These are phyloP conservation scores for Acrocephalus kingi DNA, from an alignment of 2,113 vertebrate species.

Conservation along the genomic window DNA sequence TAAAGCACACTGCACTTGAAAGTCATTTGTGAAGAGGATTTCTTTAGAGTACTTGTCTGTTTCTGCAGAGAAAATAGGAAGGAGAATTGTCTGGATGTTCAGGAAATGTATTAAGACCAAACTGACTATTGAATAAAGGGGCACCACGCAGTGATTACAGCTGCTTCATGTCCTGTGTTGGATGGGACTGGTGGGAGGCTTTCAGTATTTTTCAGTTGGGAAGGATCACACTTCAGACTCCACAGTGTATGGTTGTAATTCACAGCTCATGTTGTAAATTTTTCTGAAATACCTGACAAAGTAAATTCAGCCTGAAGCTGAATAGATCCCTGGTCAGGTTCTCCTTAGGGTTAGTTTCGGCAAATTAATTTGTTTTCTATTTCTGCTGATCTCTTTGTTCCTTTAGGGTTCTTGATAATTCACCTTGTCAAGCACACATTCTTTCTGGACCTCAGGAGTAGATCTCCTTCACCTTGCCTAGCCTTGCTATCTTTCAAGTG, in stretches of 20 bases:
- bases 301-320: background rate
- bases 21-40: background rate
- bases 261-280: background rate
- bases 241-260: background rate
- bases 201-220: rapidly evolving
- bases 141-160: rapidly evolving
- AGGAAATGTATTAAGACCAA: background rate
- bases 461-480: background rate
- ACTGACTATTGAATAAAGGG: background rate
- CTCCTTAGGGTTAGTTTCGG: background rate
- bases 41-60: background rate
- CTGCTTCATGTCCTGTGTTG: background rate
- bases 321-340: background rate
- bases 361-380: background rate
- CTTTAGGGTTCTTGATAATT: background rate
- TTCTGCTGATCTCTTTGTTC: background rate
- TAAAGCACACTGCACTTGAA: background rate
- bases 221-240: background rate
- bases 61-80: background rate
- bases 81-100: background rate
- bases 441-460: background rate
- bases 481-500: background rate
- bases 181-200: background rate
- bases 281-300: background rate
- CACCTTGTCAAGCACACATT: background rate